Evolutionary conservation across 2,113 vertebrate genomes (phyloP).

Genomic region (Elephantulus edwardii): DNA sequence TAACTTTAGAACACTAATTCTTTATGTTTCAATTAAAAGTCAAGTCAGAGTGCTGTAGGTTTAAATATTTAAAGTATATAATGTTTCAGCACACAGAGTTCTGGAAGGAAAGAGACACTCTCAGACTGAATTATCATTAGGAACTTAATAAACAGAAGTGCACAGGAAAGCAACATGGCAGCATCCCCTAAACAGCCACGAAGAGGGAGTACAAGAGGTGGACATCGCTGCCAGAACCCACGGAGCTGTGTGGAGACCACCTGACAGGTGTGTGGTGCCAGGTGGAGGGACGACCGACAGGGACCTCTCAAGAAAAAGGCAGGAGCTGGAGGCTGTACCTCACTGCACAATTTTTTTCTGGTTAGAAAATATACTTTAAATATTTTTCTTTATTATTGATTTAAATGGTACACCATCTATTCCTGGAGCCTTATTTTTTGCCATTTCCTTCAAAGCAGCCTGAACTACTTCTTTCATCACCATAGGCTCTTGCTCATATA

Average conservation of each 20-base stretch:
- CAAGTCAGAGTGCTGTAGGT: background rate
- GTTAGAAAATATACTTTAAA: too few species aligned
- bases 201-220: too few species aligned
- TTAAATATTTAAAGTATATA: slow-evolving; percentile 26
- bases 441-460: too few species aligned
- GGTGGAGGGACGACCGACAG: background rate
- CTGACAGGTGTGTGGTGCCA: background rate
- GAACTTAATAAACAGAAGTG: background rate
- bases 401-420: too few species aligned
- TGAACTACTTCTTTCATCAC: too few species aligned
- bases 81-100: background rate
- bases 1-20: background rate
- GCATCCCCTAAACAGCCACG: too few species aligned
- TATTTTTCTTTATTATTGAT: too few species aligned
- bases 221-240: background rate
- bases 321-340: background rate
- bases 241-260: background rate
- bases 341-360: too few species aligned
- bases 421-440: too few species aligned
- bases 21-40: slow-evolving; percentile 24
- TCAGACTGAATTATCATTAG: background rate
- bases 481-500: too few species aligned
- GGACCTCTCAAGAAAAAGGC: background rate
- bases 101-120: background rate
- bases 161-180: background rate